These are phyloP conservation scores for Adelosebastes latens DNA, from an alignment of 2,797 vertebrate species.

Conservation along the genomic window DNA sequence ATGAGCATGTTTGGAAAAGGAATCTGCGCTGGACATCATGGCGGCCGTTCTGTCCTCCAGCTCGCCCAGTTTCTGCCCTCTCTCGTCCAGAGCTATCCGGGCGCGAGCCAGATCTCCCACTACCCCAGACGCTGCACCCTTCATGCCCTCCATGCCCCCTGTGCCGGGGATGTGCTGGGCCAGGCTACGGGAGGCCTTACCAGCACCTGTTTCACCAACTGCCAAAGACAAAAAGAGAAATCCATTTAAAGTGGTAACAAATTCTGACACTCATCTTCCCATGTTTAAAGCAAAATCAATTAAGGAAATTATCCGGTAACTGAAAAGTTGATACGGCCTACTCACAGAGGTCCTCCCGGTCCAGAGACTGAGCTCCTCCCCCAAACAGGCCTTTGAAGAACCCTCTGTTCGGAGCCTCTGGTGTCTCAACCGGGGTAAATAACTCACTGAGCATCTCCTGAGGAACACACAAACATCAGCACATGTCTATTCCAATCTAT, in stretches of 20 bases:
- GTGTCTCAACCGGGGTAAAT: slow-evolving; percentile 98
- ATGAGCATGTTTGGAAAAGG: slow-evolving; percentile 97
- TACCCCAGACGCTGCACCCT: slow-evolving; percentile 94
- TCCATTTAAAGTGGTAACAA: neutral
- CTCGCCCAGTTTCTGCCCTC: slow-evolving; percentile 96
- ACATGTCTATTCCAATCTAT: neutral
- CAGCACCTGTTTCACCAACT: slow-evolving; percentile 93
- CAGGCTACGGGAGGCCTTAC: slow-evolving; percentile 93
- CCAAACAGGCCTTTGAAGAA: slow-evolving; percentile 99
- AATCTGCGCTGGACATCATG: slow-evolving; percentile 95
- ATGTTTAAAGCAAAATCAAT: neutral
- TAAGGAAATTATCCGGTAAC: neutral
- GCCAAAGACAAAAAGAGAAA: slow-evolving; percentile 35
- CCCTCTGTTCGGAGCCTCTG: slow-evolving; percentile 97
- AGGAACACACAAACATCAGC: slow-evolving; percentile 40
- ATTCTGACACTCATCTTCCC: neutral
- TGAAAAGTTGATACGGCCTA: slow-evolving; percentile 33
- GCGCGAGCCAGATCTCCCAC: slow-evolving; percentile 94
- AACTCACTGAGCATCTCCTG: slow-evolving; percentile 99
- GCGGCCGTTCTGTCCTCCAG: slow-evolving; percentile 95
- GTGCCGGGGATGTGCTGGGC: slow-evolving; percentile 97
- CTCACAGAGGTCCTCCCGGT: slow-evolving; percentile 98
- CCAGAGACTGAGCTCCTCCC: slow-evolving; percentile 95
- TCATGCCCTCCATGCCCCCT: slow-evolving; percentile 95
- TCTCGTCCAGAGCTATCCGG: slow-evolving; percentile 94